These are phyloP conservation scores for Luperina testacea DNA, from an alignment of 2,888 invertebrate species.

Conservation along the genomic window DNA sequence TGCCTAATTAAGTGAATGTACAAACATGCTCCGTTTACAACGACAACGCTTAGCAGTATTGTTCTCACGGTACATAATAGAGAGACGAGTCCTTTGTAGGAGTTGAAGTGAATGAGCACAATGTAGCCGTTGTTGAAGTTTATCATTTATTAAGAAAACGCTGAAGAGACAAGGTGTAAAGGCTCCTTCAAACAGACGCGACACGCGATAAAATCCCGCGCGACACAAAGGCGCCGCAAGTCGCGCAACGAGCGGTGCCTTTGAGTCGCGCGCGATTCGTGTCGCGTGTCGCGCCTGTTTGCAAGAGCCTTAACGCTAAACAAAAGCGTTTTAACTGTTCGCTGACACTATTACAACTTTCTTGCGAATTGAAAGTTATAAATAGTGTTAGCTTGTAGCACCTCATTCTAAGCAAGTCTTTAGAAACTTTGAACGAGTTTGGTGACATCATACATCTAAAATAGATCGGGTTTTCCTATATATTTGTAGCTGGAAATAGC, in stretches of 20 bases:
- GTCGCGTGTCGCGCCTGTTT: too few relatives aligned
- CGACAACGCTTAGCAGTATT: constrained; percentile 23
- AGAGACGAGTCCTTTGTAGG: neutral
- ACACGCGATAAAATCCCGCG: too few relatives aligned
- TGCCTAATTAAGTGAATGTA: constrained; percentile 19
- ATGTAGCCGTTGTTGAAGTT: constrained; percentile 13
- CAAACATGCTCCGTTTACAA: constrained; percentile 19
- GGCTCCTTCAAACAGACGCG: too few relatives aligned
- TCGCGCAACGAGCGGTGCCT: too few relatives aligned
- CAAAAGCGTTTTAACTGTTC: neutral
- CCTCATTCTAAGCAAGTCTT: neutral
- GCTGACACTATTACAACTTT: neutral
- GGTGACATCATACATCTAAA: neutral
- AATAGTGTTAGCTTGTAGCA: neutral
- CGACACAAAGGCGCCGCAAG: too few relatives aligned
- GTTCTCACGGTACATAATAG: constrained; percentile 23
- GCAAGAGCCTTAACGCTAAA: too few relatives aligned
- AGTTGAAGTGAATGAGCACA: constrained; percentile 19
- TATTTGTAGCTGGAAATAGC: neutral
- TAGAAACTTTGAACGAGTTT: too few relatives aligned
- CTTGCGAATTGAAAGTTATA: neutral
- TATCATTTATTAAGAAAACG: constrained; percentile 19
- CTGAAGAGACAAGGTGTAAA: neutral
- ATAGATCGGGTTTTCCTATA: too few relatives aligned
- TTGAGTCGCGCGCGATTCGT: too few relatives aligned